These are phyloP conservation scores for Glyphotaelius pellucidus DNA, from an alignment of 2,888 invertebrate genomes.

Conservation along the genomic window DNA sequence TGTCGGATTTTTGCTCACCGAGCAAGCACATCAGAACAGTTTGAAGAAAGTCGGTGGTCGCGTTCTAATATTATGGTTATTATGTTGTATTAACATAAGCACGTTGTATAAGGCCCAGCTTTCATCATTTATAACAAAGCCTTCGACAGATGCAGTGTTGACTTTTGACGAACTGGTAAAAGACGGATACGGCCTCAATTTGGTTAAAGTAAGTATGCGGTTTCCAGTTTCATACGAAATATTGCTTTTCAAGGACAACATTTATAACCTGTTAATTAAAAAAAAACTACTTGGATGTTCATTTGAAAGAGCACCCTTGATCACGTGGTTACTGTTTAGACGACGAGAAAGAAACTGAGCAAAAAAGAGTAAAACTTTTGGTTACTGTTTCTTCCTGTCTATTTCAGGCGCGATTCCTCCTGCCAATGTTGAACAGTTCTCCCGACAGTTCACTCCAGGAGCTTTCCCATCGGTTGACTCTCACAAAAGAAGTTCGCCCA, in stretches of 20 bases:
- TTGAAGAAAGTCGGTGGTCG: not conserved
- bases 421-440: conserved; percentile 3
- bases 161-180: conserved; percentile 38
- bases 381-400: not conserved
- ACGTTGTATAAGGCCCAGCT: conserved; percentile 46
- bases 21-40: not conserved
- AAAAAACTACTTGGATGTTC: not conserved
- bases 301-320: not conserved
- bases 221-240: not conserved
- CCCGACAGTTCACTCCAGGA: not conserved
- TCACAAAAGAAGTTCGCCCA: not conserved
- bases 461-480: not conserved
- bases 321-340: not conserved
- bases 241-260: not conserved
- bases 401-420: not conserved
- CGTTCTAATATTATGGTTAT: conserved; percentile 24
- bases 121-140: conserved; percentile 45
- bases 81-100: conserved; percentile 41
- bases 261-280: not conserved
- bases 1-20: conserved; percentile 10
- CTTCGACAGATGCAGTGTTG: conserved; percentile 8
- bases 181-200: conserved; percentile 20
- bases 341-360: too few species aligned
- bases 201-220: conserved; percentile 1
- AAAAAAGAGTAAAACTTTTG: not conserved